Percentiles rank a stretch among this genome's conserved stretches.
Evolutionary conservation across 2,888 invertebrate genomes (phyloP).

Genomic region (Netelia melanura): DNA sequence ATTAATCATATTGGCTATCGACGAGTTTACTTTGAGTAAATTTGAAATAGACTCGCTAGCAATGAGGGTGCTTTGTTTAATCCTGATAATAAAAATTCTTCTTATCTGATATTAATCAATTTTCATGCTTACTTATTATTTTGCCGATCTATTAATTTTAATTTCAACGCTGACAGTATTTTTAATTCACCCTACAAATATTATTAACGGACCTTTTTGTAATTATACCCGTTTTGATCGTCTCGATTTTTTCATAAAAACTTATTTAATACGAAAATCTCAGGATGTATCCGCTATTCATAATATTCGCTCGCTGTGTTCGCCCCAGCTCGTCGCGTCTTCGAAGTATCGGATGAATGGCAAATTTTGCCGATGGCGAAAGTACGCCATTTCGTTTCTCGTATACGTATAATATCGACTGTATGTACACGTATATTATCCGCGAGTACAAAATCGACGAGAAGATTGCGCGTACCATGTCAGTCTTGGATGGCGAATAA

Average conservation of each 20-base stretch:
- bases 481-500: slow-evolving; percentile 42
- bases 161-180: background rate
- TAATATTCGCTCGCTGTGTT: background rate
- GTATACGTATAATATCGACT: background rate
- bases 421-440: slow-evolving; percentile 14
- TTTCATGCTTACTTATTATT: background rate
- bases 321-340: background rate
- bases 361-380: slow-evolving; percentile 7
- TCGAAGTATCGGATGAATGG: slow-evolving; percentile 7
- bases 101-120: background rate
- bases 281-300: background rate
- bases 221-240: background rate
- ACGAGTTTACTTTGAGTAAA: background rate
- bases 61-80: background rate
- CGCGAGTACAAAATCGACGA: slow-evolving; percentile 40
- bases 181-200: background rate
- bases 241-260: background rate
- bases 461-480: slow-evolving; percentile 38
- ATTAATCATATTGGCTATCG: background rate
- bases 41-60: background rate
- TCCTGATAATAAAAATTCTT: background rate
- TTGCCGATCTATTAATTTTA: background rate
- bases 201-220: background rate
- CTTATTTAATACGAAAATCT: background rate
- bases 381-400: slow-evolving; percentile 16